Evolutionary conservation across 2,113 vertebrate genomes (phyloP).

Genomic region (Phainopepla nitens): DNA sequence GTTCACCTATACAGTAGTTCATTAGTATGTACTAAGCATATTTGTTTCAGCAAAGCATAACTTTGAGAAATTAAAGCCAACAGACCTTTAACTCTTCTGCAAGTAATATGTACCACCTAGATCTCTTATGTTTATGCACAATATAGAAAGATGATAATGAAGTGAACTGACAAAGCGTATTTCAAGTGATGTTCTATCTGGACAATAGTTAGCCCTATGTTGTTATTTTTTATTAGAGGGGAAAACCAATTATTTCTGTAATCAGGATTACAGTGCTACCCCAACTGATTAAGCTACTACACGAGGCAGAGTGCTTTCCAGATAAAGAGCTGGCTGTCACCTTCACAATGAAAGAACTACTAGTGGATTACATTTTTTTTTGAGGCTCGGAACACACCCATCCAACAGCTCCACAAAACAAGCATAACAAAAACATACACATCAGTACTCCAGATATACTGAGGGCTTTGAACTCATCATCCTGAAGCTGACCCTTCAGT

Average conservation of each 20-base stretch:
- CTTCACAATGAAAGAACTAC: not conserved
- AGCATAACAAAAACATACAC: not conserved
- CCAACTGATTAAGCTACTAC: not conserved
- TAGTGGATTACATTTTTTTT: not conserved
- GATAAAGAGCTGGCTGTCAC: not conserved
- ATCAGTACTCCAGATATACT: not conserved
- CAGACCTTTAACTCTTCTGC: not conserved
- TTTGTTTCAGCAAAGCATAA: not conserved
- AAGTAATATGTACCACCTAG: not conserved
- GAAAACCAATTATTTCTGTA: not conserved
- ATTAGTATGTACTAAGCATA: not conserved
- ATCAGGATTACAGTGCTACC: not conserved
- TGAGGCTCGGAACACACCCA: not conserved
- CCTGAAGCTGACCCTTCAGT: not conserved
- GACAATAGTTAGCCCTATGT: not conserved
- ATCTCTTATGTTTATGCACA: not conserved
- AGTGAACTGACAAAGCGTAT: not conserved
- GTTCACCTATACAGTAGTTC: not conserved
- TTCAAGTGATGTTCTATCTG: not conserved
- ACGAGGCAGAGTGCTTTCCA: not conserved
- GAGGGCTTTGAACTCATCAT: not conserved
- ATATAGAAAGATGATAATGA: not conserved
- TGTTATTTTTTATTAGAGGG: not conserved
- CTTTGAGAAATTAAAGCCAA: not conserved
- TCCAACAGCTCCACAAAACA: not conserved